phyloP scores from a whole-genome alignment of 2,888 invertebrate genomes.

The Macroteleia sp. region DNA sequence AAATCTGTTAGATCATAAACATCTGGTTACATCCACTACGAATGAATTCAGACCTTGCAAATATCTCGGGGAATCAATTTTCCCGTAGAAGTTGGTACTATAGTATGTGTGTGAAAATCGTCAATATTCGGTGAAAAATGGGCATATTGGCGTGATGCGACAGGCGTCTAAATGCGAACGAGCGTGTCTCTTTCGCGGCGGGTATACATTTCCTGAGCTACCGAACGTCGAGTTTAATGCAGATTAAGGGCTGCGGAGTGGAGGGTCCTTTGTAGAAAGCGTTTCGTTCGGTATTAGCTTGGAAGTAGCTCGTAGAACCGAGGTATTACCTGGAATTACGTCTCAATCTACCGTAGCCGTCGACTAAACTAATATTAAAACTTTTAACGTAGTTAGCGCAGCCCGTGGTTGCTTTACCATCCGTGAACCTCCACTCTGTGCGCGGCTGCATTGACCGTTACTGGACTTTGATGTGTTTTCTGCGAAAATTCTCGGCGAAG shows the following conservation, averaged over 20 bases:
- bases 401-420: conserved; percentile 83
- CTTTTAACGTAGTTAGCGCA: conserved; percentile 84
- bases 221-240: conserved; percentile 81
- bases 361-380: conserved; percentile 85
- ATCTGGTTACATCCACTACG: no score
- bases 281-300: conserved; percentile 81
- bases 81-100: no score
- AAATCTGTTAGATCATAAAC: no score
- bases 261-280: conserved; percentile 82
- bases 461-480: conserved; percentile 83
- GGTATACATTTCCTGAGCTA: conserved; percentile 70
- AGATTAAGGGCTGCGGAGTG: conserved; percentile 79
- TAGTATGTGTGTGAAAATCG: no score
- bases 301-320: conserved; percentile 82
- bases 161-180: conserved; percentile 50
- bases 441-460: conserved; percentile 81
- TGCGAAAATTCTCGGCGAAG: conserved; percentile 80
- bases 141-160: conserved; percentile 45
- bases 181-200: conserved; percentile 56
- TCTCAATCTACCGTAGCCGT: conserved; percentile 84
- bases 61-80: no score
- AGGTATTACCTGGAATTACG: conserved; percentile 84
- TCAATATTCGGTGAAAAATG: conserved; percentile 36
- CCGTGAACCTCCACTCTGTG: conserved; percentile 78
- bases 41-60: no score